A percentile compares a stretch with the other conserved stretches of the same genome.
These are phyloP conservation scores for Aphidoletes aphidimyza DNA, from an alignment of 2,888 invertebrate species.

Conservation along the genomic window DNA sequence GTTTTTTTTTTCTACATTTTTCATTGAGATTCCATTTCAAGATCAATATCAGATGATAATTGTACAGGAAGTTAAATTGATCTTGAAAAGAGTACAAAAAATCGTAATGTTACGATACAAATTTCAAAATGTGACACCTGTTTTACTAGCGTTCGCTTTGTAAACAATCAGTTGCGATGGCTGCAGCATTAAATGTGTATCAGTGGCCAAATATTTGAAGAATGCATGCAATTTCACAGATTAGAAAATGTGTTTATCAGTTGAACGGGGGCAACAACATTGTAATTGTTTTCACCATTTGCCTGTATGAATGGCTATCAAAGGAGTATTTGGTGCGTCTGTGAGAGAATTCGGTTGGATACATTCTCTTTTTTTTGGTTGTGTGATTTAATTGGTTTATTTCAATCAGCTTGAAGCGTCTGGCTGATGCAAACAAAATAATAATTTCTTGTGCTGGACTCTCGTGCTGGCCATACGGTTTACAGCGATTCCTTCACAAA, in stretches of 20 bases:
- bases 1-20: too few species aligned
- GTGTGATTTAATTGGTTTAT: conserved; percentile 36
- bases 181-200: not conserved
- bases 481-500: not conserved
- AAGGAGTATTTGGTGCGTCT: not conserved
- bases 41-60: conserved; percentile 13
- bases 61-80: conserved; percentile 35
- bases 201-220: conserved; percentile 7
- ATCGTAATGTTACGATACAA: too few species aligned
- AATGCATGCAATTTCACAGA: conserved; percentile 38
- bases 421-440: not conserved
- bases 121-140: not conserved
- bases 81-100: too few species aligned
- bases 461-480: not conserved
- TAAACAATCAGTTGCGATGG: not conserved
- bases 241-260: conserved; percentile 44
- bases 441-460: not conserved
- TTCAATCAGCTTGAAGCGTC: conserved; percentile 38
- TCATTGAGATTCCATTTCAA: conserved; percentile 18
- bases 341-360: not conserved
- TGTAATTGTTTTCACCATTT: not conserved
- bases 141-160: not conserved
- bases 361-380: not conserved
- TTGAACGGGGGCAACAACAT: not conserved
- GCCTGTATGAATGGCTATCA: not conserved